Percentiles rank a stretch among this genome's conserved stretches.
These are phyloP conservation scores for Chelmon rostratus DNA, from an alignment of 2,797 vertebrate species.

Conservation along the genomic window DNA sequence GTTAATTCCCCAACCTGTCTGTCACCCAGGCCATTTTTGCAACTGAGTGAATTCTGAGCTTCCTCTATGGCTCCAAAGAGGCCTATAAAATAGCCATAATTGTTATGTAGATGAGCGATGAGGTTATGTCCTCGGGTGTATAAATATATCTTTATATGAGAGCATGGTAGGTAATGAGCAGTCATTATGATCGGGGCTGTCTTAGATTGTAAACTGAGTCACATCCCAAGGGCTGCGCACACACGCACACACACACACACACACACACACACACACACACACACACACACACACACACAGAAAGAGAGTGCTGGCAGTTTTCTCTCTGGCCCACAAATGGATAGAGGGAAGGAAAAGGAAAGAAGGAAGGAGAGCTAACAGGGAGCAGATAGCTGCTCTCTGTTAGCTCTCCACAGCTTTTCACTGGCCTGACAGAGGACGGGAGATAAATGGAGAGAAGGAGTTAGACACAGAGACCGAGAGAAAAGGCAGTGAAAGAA, in stretches of 20 bases:
- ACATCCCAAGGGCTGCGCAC: slow-evolving; percentile 54
- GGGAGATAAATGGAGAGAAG: slow-evolving; percentile 45
- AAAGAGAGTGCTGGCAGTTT: slow-evolving; percentile 51
- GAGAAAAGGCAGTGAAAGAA: slow-evolving; percentile 48
- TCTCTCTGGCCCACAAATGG: slow-evolving; percentile 52
- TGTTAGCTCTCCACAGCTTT: slow-evolving; percentile 73
- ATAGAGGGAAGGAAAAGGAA: slow-evolving; percentile 49
- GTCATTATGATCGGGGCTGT: slow-evolving; percentile 80
- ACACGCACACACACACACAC: slow-evolving; percentile 37
- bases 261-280: slow-evolving; percentile 16
- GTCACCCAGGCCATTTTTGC: slow-evolving; percentile 71
- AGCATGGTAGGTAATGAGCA: slow-evolving; percentile 76
- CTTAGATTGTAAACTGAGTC: slow-evolving; percentile 73
- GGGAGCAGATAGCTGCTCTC: slow-evolving; percentile 58
- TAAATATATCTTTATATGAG: slow-evolving; percentile 84
- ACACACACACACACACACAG: neutral
- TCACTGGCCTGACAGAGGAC: slow-evolving; percentile 57
- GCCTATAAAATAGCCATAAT: slow-evolving; percentile 77
- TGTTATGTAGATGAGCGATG: slow-evolving; percentile 77
- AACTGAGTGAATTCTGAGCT: slow-evolving; percentile 67
- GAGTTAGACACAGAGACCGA: slow-evolving; percentile 24
- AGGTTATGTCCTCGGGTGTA: slow-evolving; percentile 77
- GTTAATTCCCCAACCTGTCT: slow-evolving; percentile 71
- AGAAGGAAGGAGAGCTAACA: slow-evolving; percentile 65
- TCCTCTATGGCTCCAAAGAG: slow-evolving; percentile 70